Base-by-base conservation (phyloP, 2,888 invertebrate genomes). In the Agrochola lota region DNA sequence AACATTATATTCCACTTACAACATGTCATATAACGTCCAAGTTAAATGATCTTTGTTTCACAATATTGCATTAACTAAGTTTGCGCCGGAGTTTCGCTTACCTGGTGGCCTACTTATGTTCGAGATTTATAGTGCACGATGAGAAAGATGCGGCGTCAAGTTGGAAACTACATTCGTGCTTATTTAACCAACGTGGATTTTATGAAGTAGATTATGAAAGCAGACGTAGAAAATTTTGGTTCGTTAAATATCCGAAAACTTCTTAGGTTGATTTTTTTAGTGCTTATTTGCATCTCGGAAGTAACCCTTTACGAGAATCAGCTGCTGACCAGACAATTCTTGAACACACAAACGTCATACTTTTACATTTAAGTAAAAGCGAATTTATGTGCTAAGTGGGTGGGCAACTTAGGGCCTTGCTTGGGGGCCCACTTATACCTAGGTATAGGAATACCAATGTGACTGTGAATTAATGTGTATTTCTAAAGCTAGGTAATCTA, bases 41-140 rank as follows among this genome's bases (percentile, higher is more conserved):
- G 72, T 88, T 89, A 82, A 84, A 87, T 84, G 85, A 81, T 85
- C 76, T 88, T 84, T 81, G 75, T 81, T 77, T 78, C 70, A 82
- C 84, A 83, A 78, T 82, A 88, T 81, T 85, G 81, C 83, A 81
- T 83, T 76, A 81, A 79, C 79, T 74, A 82, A 87, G 84, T 85
- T 85, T 77, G 68, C 70, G 46, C 74, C 62, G 76, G 66, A 85
- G 87, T 87, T 86, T 71, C 71, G 77, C 75, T 78, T 87, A 67
- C 79, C 77, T 74, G 63, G 71, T 77, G 75, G 73, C 80, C 82
- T 78, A 85, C 87, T 86, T 86, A 68, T 69, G 69, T 73, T 80
- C 35, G 71, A 86, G 79, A 82, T 81, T 88, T 80, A 86, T 82
- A 69, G 71, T 71, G 57, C 70, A 69, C 43, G 57, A 67, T 76